Percentiles rank a stretch among this genome's conserved stretches.
phyloP scores from a whole-genome alignment of 2,888 invertebrate species.

The Augochlorella aurata region DNA sequence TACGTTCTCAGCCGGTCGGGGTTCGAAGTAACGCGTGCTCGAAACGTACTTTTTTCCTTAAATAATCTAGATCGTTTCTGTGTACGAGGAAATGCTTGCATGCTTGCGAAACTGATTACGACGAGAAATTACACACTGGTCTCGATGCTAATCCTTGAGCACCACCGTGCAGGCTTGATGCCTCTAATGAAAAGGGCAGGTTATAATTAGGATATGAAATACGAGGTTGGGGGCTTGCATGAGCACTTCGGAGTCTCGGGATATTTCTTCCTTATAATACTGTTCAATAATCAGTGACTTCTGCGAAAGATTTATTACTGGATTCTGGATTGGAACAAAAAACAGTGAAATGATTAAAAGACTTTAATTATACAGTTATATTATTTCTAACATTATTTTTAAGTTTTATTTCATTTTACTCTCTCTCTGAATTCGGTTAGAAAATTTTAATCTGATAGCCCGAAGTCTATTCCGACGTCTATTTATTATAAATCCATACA shows the following conservation, averaged over 20 bases:
- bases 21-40: constrained; percentile 8
- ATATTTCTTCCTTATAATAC: background rate
- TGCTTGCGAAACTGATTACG: constrained; percentile 31
- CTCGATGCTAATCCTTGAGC: background rate
- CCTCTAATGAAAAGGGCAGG: background rate
- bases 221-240: background rate
- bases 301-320: background rate
- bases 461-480: too few relatives aligned
- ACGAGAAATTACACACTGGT: constrained; percentile 12
- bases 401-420: too few relatives aligned
- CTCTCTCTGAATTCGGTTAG: too few relatives aligned
- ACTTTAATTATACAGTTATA: too few relatives aligned
- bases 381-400: too few relatives aligned
- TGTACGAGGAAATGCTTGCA: constrained; percentile 26
- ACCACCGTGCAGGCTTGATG: background rate
- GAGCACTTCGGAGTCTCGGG: background rate
- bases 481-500: too few relatives aligned
- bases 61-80: constrained; percentile 27
- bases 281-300: background rate
- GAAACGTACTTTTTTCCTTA: constrained; percentile 10
- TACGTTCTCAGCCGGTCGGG: constrained; percentile 22
- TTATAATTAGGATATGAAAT: background rate
- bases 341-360: too few relatives aligned
- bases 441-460: too few relatives aligned
- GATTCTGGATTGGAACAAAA: too few relatives aligned